Base-by-base conservation (phyloP, 2,113 vertebrate species). In the Microcebus jonahi region DNA sequence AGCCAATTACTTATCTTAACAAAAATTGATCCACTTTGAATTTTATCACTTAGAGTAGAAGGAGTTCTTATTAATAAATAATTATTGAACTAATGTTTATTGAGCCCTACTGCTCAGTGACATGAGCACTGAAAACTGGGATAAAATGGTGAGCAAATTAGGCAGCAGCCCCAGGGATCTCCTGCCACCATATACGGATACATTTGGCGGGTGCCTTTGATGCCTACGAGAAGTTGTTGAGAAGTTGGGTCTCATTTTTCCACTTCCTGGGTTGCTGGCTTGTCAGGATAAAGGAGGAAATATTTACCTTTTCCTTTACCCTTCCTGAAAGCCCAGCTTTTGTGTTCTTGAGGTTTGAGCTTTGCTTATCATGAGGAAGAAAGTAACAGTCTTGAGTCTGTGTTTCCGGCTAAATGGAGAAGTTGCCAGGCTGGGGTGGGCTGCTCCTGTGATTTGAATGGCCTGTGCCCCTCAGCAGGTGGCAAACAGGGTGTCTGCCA, bases 331-430 rank as follows among this genome's bases (percentile, higher is more conserved):
- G 75, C 42, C 57, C 65, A 55, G 71, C 75, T 42, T 86, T 95
- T 48, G 65, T n/a, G 15, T 85, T 85, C 90, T 97, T 73, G 88
- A 85, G 93, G 84, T 92, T 88, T 92, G 70, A 65, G 88, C 71
- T 68, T 81, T 81, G 59, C 88, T 96, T 94, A 95, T 97, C 95
- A 31, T 2, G 1, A 42, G 4, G 31, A 95, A 48, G 70, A 77
- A 71, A 90, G 25, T 88, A 95, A 94, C 67, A 65, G 88, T 57
- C n/a, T 90, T 76, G 76, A 84, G 95, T 92, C 90, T 92, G 59
- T 86, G 91, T 90, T 96, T 96, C 97, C 85, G 50, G 84, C 84
- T 70, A 90, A 91, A 96, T 79, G 83, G 73, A 73, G 95, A 96
- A 91, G 91, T 39, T 82, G 90, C 34, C 80, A 36, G 94, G 57